Base-by-base conservation (phyloP, 2,888 invertebrate species). In the Nymphalis c-album region DNA sequence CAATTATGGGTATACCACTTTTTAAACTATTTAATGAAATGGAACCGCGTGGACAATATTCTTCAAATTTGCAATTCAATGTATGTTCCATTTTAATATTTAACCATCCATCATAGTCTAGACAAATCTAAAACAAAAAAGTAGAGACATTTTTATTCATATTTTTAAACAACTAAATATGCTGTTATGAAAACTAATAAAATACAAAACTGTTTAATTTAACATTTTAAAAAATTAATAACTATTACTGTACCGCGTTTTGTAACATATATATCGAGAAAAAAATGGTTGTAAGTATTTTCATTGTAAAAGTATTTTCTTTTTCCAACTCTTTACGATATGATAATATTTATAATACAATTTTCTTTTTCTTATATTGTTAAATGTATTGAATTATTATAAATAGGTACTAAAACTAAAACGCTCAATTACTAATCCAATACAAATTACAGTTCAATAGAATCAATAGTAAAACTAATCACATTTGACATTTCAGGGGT, bases 51-150 rank as follows among this genome's bases (percentile, higher is more conserved):
- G 94, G 93, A 45, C 93, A 93, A 78, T 94, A 96, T 66, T 85
- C 84, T 40, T 93, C 88, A 8, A 88, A 85, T n/a, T 85, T 85
- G 73, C 94, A 92, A 73, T 84, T 93, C 60, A 96, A 80, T 2
- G 95, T 93, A 82, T 97, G 96, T 76, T 94, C 94, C 70, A 97
- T 86, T 81, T 94, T 94, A 74, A 96, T 93, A 71, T 94, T 94
- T 22, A 96, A 83, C 94, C 95, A 95, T 45, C 95, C 95, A 85
- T 96, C 96, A 78, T 95, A 95, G 78, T 96, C 96, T 71, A 96
- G 83, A 66, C 85, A 81, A 46, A 74, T 68, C 92, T 92, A 76
- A 72, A 85, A 85, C 26, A 47, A n/a, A 10, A 40, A n/a, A n/a
- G 13, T 3, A 40, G 13, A 13, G 13, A 40, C 13, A 40, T 10